Evolutionary conservation across 1,140 invertebrate species (phyloP).

Genomic region (Hycleus phaleratus): DNA sequence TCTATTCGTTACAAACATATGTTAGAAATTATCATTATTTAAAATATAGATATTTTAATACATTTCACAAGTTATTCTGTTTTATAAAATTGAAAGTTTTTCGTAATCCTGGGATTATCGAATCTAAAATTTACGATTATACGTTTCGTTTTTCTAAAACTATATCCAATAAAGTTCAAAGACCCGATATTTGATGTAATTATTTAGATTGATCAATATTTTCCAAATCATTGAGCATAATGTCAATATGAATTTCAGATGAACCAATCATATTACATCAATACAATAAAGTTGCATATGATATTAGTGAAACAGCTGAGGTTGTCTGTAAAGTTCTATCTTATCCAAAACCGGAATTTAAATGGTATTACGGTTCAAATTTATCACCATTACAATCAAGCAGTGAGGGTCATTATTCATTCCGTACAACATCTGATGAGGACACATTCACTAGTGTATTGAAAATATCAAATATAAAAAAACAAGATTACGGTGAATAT

Average conservation of each 20-base stretch:
- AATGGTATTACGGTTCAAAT: conserved; percentile 78
- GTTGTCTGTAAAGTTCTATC: conserved; percentile 84
- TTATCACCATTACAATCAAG: conserved; percentile 61
- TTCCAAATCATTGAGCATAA: background rate
- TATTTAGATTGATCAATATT: background rate
- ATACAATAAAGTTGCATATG: conserved; percentile 83
- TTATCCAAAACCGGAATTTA: conserved; percentile 85
- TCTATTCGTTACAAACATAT: too few relatives aligned
- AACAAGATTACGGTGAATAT: conserved; percentile 83
- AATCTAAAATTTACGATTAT: too few relatives aligned
- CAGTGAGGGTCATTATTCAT: conserved; percentile 78
- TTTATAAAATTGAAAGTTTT: too few relatives aligned
- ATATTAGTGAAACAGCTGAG: conserved; percentile 72
- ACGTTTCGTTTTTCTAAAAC: too few relatives aligned
- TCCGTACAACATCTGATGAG: conserved; percentile 66
- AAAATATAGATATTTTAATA: too few relatives aligned
- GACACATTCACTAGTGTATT: conserved; percentile 78
- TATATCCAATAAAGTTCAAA: background rate
- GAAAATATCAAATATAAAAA: conserved; percentile 65
- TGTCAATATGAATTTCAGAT: conserved; percentile 49
- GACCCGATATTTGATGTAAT: background rate
- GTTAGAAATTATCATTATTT: too few relatives aligned
- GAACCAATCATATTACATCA: conserved; percentile 76
- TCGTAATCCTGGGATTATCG: too few relatives aligned
- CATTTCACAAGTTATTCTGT: too few relatives aligned